Conservation (phyloP, 2,113 vertebrate species). For the Centropristis striata region DNA sequence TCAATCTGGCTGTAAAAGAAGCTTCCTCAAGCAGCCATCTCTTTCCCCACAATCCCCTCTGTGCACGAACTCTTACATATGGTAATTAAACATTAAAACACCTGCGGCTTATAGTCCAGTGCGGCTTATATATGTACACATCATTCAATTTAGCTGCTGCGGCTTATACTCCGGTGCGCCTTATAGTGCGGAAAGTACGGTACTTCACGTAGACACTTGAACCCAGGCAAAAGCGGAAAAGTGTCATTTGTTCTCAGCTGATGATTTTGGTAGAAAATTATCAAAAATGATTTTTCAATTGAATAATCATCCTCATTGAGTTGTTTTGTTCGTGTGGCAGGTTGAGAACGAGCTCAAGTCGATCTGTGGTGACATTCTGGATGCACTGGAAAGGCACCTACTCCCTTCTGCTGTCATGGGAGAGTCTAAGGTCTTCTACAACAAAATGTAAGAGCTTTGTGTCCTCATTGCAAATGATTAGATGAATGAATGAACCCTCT, state of each 20-base stretch:
- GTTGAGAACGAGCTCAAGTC: conserved; percentile 97
- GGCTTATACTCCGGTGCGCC: no score
- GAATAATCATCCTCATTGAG: background rate
- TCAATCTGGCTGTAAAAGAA: no score
- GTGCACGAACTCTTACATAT: no score
- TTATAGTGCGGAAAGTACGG: no score
- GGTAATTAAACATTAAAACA: no score
- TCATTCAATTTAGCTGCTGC: no score
- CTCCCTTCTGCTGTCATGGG: conserved; percentile 96
- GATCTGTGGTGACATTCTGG: conserved; percentile 98
- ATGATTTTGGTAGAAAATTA: background rate
- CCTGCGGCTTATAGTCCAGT: no score
- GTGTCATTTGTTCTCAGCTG: background rate
- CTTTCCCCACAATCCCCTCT: no score
- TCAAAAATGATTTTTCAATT: background rate
- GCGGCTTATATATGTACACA: no score
- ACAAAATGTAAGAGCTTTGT: conserved; percentile 94
- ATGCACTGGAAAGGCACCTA: conserved; percentile 98
- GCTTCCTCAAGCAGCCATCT: no score
- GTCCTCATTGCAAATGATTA: background rate
- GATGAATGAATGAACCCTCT: background rate
- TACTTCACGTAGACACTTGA: background rate
- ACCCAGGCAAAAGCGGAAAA: background rate
- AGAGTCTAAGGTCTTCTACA: conserved; percentile 99
- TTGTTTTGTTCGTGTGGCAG: conserved; percentile 78